Base-by-base conservation (phyloP, 2,888 invertebrate species). In the Dicycla oo region DNA sequence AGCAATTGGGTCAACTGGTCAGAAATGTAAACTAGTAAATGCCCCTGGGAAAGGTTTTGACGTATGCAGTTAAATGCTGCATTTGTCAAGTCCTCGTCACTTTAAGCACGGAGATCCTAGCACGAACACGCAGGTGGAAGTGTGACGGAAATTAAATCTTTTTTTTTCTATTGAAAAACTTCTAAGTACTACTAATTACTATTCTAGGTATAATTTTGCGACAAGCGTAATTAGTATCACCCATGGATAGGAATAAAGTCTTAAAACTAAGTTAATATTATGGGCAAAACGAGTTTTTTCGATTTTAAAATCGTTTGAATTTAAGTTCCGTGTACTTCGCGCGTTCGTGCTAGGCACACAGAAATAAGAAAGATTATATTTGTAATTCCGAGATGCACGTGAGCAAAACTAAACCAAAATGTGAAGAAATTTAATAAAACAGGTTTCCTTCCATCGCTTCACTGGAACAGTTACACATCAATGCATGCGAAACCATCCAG, bases 1-100 rank as follows among this genome's bases (percentile, higher is more conserved):
- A n/a, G 0, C 5, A 73, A 45, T 13, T 63, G 18, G 74, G 57
- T 73, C 74, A 73, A 20, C 11, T 53, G 60, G 15, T 20, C 20
- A 23, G 30, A 18, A 23, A 45, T 45, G 45, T 23, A 2, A 13
- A 23, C 10, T 0, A 38, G 26, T 49, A n/a, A 49, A 49, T 4
- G 15, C 30, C 26, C 23, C 15, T 18, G 49, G n/a, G 30, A 34
- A 53, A 66, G 7, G 20, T 2, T 69, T 13, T 43, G 23, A 53
- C 23, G 66, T 38, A 26, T 20, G n/a, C 5, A 30, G 61, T 3
- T 4, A n/a, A n/a, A n/a, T 43, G 26, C 11, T 47, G 47, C 4
- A 43, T 38, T 47, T 38, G 38, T n/a, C 34, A 47, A 38, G 47
- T 47, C 20, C 38, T 43, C 18, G 7, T 20, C 13, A 13, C 18